Percentiles rank a stretch among this genome's conserved stretches.
Conservation (phyloP, 2,797 vertebrate species). For the Pangasius sanitwongsei region DNA sequence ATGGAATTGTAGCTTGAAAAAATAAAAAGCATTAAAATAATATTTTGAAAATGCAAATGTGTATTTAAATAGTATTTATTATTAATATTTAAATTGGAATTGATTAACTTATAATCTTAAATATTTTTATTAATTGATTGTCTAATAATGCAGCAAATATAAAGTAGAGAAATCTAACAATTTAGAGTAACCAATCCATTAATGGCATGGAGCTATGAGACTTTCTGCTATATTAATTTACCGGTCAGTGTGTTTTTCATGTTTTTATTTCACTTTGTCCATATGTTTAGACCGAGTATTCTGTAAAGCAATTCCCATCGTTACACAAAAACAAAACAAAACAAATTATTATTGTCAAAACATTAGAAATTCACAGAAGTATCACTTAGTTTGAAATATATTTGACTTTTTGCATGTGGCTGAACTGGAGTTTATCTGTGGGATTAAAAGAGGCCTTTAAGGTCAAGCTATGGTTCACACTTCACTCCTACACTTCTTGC, state of each 20-base stretch:
- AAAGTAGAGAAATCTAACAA: neutral
- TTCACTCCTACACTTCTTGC: neutral
- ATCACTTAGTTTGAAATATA: neutral
- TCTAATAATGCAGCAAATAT: neutral
- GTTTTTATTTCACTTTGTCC: neutral
- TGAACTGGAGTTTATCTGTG: neutral
- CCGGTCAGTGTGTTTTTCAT: neutral
- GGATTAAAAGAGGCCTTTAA: neutral
- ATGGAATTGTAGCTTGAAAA: too few species aligned
- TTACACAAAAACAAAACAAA: neutral
- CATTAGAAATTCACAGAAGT: neutral
- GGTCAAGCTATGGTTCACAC: neutral
- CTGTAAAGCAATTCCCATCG: neutral
- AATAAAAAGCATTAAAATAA: too few species aligned
- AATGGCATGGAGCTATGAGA: neutral
- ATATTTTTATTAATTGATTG: neutral
- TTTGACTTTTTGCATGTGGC: neutral
- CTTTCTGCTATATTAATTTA: neutral
- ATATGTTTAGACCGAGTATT: neutral
- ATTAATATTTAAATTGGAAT: neutral
- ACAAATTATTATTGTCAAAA: too few species aligned
- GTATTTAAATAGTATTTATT: too few species aligned
- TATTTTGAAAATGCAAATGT: too few species aligned
- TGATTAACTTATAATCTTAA: neutral
- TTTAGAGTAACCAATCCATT: neutral